A percentile compares a stretch with the other conserved stretches of the same genome.
These are phyloP conservation scores for Arizona elegans DNA, from an alignment of 2,113 vertebrate genomes.

Conservation along the genomic window DNA sequence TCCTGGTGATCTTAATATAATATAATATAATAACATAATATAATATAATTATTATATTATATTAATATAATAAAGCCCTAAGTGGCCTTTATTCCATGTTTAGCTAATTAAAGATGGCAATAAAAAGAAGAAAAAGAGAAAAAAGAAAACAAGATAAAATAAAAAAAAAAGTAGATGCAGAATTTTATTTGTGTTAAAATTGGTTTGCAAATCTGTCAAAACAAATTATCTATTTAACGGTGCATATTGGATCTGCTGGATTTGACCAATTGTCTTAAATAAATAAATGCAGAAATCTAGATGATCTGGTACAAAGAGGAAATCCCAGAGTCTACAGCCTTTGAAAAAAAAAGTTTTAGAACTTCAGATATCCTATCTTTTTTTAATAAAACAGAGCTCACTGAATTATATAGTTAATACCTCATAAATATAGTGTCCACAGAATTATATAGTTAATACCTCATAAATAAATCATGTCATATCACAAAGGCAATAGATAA, in stretches of 20 bases:
- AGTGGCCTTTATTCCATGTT: neutral
- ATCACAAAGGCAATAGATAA: conserved; percentile 26
- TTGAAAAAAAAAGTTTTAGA: conserved; percentile 32
- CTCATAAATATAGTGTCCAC: conserved; percentile 1
- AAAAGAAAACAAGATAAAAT: neutral
- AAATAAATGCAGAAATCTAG: conserved; percentile 42
- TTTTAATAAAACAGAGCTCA: conserved; percentile 33
- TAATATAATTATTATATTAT: too few species aligned
- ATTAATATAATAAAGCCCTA: neutral
- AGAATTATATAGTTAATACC: neutral
- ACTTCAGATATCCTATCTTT: conserved; percentile 42
- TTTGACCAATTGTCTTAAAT: conserved; percentile 45
- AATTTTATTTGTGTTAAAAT: neutral
- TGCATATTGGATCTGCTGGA: conserved; percentile 47
- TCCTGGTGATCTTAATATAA: neutral
- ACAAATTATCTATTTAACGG: conserved; percentile 27
- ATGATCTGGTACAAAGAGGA: conserved; percentile 42
- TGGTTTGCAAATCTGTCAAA: conserved; percentile 14
- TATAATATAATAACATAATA: neutral
- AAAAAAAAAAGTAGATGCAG: neutral
- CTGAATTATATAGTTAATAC: conserved; percentile 41
- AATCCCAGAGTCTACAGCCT: conserved; percentile 39
- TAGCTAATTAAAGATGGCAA: neutral
- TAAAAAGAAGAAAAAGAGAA: neutral
- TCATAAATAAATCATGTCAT: conserved; percentile 2